These are phyloP conservation scores for Barnardius zonarius DNA, from an alignment of 2,113 vertebrate genomes.

Conservation along the genomic window DNA sequence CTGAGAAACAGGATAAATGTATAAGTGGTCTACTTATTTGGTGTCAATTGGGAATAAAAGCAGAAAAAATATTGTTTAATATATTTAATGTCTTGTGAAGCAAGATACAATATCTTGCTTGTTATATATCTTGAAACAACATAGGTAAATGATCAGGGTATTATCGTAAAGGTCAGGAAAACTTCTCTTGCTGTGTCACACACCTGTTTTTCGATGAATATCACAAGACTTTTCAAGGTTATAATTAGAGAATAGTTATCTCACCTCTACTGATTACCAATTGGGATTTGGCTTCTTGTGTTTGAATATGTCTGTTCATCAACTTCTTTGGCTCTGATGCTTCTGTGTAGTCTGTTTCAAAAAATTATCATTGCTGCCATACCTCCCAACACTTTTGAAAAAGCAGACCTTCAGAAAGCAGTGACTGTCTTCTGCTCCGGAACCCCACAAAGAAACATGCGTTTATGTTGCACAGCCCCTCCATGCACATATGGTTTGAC, in stretches of 20 bases:
- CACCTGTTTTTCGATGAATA: not conserved
- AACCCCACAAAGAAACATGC: not conserved
- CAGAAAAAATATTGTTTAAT: not conserved
- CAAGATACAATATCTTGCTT: not conserved
- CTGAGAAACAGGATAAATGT: not conserved
- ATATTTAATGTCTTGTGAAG: not conserved
- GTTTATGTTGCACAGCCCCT: not conserved
- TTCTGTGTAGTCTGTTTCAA: not conserved
- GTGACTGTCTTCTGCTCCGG: not conserved
- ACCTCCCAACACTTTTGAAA: not conserved
- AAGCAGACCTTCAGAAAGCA: not conserved
- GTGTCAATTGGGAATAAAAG: not conserved
- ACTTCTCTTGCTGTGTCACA: not conserved
- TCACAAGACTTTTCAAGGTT: not conserved
- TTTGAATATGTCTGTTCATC: not conserved
- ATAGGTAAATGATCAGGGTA: not conserved
- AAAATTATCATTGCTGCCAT: not conserved
- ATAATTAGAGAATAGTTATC: not conserved
- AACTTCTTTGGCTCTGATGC: not conserved
- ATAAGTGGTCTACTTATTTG: not conserved
- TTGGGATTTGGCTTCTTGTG: not conserved
- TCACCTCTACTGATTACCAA: not conserved
- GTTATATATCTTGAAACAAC: not conserved
- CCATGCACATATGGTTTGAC: accelerated
- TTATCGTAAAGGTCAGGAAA: not conserved